Percentiles rank a stretch among this genome's conserved stretches.
Evolutionary conservation across 2,888 invertebrate species (phyloP).

Genomic region (Drosophila bunnanda): DNA sequence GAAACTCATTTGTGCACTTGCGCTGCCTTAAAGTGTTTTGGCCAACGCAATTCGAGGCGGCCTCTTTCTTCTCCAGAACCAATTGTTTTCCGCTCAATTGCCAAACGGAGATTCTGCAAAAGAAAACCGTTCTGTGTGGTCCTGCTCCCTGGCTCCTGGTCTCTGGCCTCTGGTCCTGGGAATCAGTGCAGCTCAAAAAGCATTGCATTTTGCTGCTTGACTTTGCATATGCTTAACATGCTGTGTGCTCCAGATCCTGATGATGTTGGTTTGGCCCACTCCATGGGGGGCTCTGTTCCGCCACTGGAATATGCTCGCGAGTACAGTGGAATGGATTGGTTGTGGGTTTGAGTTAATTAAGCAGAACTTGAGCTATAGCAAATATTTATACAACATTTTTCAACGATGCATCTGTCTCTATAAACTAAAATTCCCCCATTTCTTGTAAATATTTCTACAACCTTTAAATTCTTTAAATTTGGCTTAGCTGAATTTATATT

Average conservation of each 20-base stretch:
- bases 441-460: neutral
- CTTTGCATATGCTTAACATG: conserved; percentile 74
- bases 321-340: conserved; percentile 5
- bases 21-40: conserved; percentile 71
- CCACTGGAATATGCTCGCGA: conserved; percentile 1
- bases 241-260: conserved; percentile 33
- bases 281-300: conserved; percentile 4
- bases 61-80: conserved; percentile 37
- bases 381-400: too few relatives aligned
- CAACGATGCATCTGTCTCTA: too few relatives aligned
- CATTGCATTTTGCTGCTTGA: conserved; percentile 62
- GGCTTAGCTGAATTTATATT: fast-evolving
- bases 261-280: conserved; percentile 25
- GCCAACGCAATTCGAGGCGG: conserved; percentile 56
- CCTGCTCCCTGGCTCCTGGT: conserved; percentile 42
- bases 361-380: too few relatives aligned
- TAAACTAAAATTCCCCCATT: too few relatives aligned
- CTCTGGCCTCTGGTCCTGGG: conserved; percentile 42
- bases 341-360: neutral
- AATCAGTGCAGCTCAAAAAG: conserved; percentile 64
- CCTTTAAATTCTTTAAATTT: neutral
- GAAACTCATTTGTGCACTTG: conserved; percentile 78
- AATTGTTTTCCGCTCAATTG: conserved; percentile 73
- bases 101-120: conserved; percentile 48
- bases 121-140: conserved; percentile 19